Evolutionary conservation across 2,113 vertebrate species (phyloP).

Genomic region (Accipiter cooperii): DNA sequence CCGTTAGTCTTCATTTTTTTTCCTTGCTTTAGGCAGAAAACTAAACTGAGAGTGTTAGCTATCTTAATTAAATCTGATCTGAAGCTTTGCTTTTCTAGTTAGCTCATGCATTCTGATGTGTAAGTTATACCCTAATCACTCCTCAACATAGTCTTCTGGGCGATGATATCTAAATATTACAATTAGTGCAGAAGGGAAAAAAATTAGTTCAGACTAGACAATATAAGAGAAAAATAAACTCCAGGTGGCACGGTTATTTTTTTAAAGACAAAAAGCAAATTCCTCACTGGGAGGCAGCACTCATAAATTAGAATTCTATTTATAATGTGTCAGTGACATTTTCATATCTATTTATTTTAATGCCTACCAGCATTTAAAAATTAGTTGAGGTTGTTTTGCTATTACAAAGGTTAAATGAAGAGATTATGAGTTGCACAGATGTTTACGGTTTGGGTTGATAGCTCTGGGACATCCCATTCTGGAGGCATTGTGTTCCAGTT

Average conservation of each 20-base stretch:
- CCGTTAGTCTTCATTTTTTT: constrained; percentile 33
- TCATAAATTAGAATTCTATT: constrained; percentile 29
- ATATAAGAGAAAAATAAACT: constrained; percentile 27
- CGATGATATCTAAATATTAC: constrained; percentile 22
- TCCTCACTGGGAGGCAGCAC: neutral
- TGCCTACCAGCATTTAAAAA: constrained; percentile 43
- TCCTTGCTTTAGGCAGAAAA: constrained; percentile 48
- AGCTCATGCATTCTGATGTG: constrained; percentile 23
- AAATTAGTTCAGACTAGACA: constrained; percentile 1
- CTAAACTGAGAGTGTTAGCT: constrained; percentile 25
- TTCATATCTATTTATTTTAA: constrained; percentile 49
- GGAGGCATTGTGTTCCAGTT: constrained; percentile 66
- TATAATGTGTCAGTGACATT: constrained; percentile 5
- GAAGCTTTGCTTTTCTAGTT: constrained; percentile 25
- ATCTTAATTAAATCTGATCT: constrained; percentile 64
- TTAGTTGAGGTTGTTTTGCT: constrained; percentile 26
- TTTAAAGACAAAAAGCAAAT: constrained; percentile 1
- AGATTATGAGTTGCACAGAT: constrained; percentile 69
- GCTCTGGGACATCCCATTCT: constrained; percentile 70
- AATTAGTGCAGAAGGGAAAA: constrained; percentile 23
- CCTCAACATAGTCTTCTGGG: constrained; percentile 11
- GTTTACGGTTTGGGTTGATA: constrained; percentile 68
- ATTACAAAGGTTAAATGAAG: constrained; percentile 64
- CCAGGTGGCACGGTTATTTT: constrained; percentile 7
- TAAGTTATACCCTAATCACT: constrained; percentile 10